Evolutionary conservation across 2,888 invertebrate genomes (phyloP).

Genomic region (Eilema depressum): DNA sequence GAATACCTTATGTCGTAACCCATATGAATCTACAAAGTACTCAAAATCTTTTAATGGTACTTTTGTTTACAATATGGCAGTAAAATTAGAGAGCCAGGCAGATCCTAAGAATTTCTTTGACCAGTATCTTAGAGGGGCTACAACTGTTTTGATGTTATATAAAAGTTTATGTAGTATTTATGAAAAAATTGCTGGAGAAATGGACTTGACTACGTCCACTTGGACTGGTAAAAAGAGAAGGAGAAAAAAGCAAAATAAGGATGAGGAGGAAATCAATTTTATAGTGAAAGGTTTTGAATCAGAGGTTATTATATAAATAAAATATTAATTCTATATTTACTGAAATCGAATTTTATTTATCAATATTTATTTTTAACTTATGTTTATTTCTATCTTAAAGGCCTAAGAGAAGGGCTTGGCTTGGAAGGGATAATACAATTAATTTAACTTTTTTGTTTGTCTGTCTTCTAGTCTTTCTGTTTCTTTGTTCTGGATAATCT

Average conservation of each 20-base stretch:
- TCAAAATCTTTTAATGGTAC: constrained; percentile 91
- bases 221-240: constrained; percentile 63
- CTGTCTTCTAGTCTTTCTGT: no score
- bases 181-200: constrained; percentile 59
- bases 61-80: constrained; percentile 91
- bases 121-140: constrained; percentile 77
- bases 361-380: no score
- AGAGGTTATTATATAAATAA: constrained; percentile 66
- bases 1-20: constrained; percentile 88
- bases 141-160: constrained; percentile 71
- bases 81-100: constrained; percentile 86
- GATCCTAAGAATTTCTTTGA: constrained; percentile 86
- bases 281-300: constrained; percentile 78
- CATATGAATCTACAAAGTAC: constrained; percentile 86
- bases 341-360: no score
- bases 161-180: constrained; percentile 67
- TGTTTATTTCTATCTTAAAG: no score
- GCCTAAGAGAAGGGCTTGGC: no score
- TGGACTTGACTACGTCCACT: constrained; percentile 63
- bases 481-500: no score
- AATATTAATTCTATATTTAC: background rate
- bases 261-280: constrained; percentile 67
- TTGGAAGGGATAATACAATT: no score
- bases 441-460: no score
- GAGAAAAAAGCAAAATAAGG: constrained; percentile 60